Percentiles rank a stretch among this genome's conserved stretches.
phyloP scores from a whole-genome alignment of 2,797 vertebrate genomes.

The Pygocentrus nattereri region DNA sequence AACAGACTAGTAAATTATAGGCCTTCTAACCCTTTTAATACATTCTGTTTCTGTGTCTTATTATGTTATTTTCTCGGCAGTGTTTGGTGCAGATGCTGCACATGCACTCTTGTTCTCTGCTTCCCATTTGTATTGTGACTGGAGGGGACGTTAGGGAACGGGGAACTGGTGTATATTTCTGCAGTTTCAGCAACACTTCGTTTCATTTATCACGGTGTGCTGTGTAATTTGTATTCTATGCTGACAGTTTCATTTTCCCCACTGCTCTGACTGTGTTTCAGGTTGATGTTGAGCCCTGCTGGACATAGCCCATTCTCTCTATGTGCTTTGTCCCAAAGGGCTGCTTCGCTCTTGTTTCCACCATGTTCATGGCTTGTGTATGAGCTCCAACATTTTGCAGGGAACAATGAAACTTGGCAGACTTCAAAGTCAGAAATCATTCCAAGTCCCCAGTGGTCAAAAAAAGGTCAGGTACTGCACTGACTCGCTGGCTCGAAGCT shows the following conservation, averaged over 20 bases:
- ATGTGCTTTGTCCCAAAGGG: neutral
- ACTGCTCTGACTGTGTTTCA: neutral
- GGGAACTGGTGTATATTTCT: neutral
- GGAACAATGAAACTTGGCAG: neutral
- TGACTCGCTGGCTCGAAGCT: neutral
- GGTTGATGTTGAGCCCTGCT: slow-evolving; percentile 4
- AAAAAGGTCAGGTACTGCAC: neutral
- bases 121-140: neutral
- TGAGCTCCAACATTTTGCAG: neutral
- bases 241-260: neutral
- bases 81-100: neutral
- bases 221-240: neutral
- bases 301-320: neutral
- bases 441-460: neutral
- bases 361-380: neutral
- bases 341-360: neutral
- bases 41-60: neutral
- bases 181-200: neutral
- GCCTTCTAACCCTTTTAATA: neutral
- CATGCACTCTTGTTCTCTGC: neutral
- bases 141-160: neutral
- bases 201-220: neutral
- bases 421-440: neutral
- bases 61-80: neutral
- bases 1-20: too few species aligned